These are phyloP conservation scores for Noctua comes DNA, from an alignment of 2,888 invertebrate genomes.

Conservation along the genomic window DNA sequence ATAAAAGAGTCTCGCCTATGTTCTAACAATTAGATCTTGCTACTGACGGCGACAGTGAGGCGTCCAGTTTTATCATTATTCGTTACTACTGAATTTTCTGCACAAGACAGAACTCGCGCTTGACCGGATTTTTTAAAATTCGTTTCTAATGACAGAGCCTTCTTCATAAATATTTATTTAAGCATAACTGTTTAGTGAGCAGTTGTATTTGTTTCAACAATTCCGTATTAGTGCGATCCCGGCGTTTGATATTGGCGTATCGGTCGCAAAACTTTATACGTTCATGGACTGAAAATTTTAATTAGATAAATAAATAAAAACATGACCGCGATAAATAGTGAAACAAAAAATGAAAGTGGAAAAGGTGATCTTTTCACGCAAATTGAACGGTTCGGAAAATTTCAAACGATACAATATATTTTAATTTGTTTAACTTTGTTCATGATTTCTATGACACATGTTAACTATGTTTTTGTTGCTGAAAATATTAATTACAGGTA, in stretches of 20 bases:
- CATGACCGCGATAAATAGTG: slow-evolving; percentile 51
- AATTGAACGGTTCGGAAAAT: slow-evolving; percentile 77
- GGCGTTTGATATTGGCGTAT: slow-evolving; percentile 44
- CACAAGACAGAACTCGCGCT: slow-evolving; percentile 24
- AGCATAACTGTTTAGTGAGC: slow-evolving; percentile 46
- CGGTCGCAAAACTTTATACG: slow-evolving; percentile 15
- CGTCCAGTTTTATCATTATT: slow-evolving; percentile 13
- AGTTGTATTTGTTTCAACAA: slow-evolving; percentile 38
- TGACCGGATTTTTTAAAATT: slow-evolving; percentile 27
- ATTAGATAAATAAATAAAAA: slow-evolving; percentile 11
- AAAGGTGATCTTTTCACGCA: slow-evolving; percentile 64
- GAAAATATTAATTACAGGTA: slow-evolving; percentile 81
- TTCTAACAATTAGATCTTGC: slow-evolving; percentile 22
- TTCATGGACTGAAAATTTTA: neutral
- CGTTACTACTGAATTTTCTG: slow-evolving; percentile 41
- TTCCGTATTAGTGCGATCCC: slow-evolving; percentile 46
- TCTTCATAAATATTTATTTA: slow-evolving; percentile 46
- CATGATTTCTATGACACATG: slow-evolving; percentile 82
- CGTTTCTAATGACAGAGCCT: slow-evolving; percentile 28
- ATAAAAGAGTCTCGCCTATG: slow-evolving; percentile 20
- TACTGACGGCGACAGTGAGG: neutral
- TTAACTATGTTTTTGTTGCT: slow-evolving; percentile 85
- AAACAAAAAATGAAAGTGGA: slow-evolving; percentile 32
- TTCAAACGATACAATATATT: slow-evolving; percentile 79
- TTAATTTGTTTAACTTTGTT: slow-evolving; percentile 79